Evolutionary conservation across 2,113 vertebrate genomes (phyloP), one percentile per base, ranked within the genome.

Genomic region (Leptobrachium leishanense): DNA sequence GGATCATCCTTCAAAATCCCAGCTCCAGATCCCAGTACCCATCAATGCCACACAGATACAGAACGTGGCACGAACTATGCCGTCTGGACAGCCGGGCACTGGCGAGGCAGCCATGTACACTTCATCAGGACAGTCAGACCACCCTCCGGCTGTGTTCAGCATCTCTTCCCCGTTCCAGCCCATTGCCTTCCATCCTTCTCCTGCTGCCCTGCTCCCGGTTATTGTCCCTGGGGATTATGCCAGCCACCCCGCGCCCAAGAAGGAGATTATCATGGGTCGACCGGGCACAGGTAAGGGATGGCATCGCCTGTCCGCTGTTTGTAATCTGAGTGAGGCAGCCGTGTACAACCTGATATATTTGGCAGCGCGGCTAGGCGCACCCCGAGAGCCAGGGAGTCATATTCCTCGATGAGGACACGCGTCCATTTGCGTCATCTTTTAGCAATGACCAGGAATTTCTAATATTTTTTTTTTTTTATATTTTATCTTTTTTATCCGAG

Each of bases 251-350:
- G 90, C 91, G 2, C 96, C 96, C 12, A 94, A 95, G 83, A 97
- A 96, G 84, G 95, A 96, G 85, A 94, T 97, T 87, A 95, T 97
- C 85, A 96, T 97, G 94, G 96, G 95, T 82, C 92, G 95, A 20
- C 96, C 96, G 20, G 96, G 96, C 81, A 96, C 96, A 89, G 96
- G 96, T 97, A 93, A 94, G 92, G 43, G 42, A 67, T 13, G 46
- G 15, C 41, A 2, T n/a, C 44, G 57, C 12, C n/a, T 43, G 11
- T 43, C 40, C 2, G 43, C 4, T 50, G 44, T 71, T 2, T 39
- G 8, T 71, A 43, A 71, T 71, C 11, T 69, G 43, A 12, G 43
- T n/a, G 66, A 43, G 43, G 5, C 43, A 44, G 2, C 46, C 46
- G 8, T 50, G 46, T 50, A 50, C 46, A 64, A n/a, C 20, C 13